Evolutionary conservation across 2,888 invertebrate genomes (phyloP).

Genomic region (Drosophila macrospina): DNA sequence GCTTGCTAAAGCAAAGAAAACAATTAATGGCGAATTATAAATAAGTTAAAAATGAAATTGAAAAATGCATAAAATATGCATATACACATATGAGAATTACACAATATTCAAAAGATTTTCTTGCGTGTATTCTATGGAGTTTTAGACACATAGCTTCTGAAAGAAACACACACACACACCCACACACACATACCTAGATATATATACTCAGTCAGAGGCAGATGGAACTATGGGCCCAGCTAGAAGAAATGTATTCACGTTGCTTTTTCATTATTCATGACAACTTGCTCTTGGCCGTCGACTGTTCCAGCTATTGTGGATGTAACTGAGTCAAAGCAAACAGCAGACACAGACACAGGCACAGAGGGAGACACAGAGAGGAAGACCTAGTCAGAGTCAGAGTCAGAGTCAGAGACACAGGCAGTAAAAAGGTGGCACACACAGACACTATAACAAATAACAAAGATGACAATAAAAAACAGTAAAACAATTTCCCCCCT

Average conservation of each 20-base stretch:
- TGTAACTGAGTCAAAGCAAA: conserved; percentile 74
- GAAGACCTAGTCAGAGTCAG: conserved; percentile 11
- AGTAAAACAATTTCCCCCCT: conserved; percentile 75
- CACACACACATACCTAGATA: no score
- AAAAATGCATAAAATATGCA: not conserved
- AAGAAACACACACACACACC: conserved; percentile 6
- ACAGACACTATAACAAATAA: conserved; percentile 61
- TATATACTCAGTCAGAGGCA: conserved; percentile 10
- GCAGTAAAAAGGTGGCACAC: conserved; percentile 29
- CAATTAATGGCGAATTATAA: not conserved
- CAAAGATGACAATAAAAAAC: conserved; percentile 81
- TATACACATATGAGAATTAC: not conserved
- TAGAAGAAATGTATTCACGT: conserved; percentile 75
- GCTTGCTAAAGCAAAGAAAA: no score
- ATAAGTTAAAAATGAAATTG: not conserved
- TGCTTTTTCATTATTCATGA: conserved; percentile 80
- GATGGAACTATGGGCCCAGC: conserved; percentile 30
- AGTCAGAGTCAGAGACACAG: conserved; percentile 19
- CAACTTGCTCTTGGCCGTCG: conserved; percentile 71
- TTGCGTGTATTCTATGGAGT: conserved; percentile 20
- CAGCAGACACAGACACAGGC: conserved; percentile 46
- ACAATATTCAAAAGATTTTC: conserved; percentile 36
- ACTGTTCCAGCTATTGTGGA: conserved; percentile 28
- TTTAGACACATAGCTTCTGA: not conserved
- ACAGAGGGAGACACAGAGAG: conserved; percentile 27